A percentile compares a stretch with the other conserved stretches of the same genome.
Evolutionary conservation across 2,888 invertebrate genomes (phyloP).

Genomic region (Strigamia maritima): DNA sequence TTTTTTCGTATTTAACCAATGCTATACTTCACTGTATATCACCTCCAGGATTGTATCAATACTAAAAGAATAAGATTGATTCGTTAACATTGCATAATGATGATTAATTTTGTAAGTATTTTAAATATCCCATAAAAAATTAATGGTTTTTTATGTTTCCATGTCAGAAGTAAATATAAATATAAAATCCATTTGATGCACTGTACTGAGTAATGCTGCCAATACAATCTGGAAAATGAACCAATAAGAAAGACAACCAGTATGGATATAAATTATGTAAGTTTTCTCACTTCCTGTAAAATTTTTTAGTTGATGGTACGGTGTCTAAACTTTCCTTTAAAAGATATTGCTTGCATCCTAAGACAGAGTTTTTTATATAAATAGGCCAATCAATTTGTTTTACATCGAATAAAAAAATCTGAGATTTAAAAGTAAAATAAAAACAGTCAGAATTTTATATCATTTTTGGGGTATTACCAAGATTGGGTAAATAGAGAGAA

Average conservation of each 20-base stretch:
- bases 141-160: not conserved
- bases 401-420: not conserved
- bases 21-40: too few relatives aligned
- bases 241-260: not conserved
- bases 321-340: not conserved
- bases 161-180: not conserved
- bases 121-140: too few relatives aligned
- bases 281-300: not conserved
- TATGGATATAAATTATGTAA: not conserved
- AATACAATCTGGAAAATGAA: not conserved
- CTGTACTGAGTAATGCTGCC: not conserved
- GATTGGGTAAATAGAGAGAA: too few relatives aligned
- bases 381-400: not conserved
- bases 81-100: too few relatives aligned
- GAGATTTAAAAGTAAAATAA: not conserved
- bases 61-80: too few relatives aligned
- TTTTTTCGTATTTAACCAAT: too few relatives aligned
- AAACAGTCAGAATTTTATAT: too few relatives aligned
- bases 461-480: too few relatives aligned
- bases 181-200: not conserved
- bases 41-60: too few relatives aligned
- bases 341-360: not conserved
- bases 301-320: not conserved
- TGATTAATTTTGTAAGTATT: too few relatives aligned
- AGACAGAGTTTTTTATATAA: not conserved